These are phyloP conservation scores for Perizoma affinitatum DNA, from an alignment of 2,888 invertebrate species.

Conservation along the genomic window DNA sequence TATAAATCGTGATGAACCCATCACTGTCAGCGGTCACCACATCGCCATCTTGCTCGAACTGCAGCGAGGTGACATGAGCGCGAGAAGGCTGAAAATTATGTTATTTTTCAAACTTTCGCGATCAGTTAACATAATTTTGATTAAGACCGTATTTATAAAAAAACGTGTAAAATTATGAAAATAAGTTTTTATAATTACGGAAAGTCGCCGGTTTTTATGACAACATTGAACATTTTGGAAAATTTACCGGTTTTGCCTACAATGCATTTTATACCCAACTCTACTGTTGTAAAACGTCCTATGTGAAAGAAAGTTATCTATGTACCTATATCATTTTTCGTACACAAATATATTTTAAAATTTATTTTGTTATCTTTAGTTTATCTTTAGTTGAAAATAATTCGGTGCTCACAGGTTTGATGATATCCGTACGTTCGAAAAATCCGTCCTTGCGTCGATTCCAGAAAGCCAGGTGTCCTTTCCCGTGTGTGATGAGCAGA, in stretches of 20 bases:
- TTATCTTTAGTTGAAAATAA: no score
- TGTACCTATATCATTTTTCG: no score
- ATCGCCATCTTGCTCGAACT: conserved; percentile 96
- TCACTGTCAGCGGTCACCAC: conserved; percentile 96
- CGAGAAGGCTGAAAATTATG: conserved; percentile 87
- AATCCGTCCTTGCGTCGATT: conserved; percentile 95
- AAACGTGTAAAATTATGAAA: no score
- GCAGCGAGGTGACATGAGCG: conserved; percentile 93
- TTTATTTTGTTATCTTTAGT: no score
- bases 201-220: conserved; percentile 26
- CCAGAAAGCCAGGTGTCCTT: conserved; percentile 96
- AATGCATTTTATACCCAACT: conserved; percentile 2
- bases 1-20: conserved; percentile 95
- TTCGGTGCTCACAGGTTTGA: conserved; percentile 87
- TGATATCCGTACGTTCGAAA: conserved; percentile 94
- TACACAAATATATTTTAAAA: no score
- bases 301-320: neutral
- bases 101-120: neutral
- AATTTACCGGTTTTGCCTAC: no score
- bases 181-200: conserved; percentile 4
- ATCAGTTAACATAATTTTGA: no score
- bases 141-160: no score
- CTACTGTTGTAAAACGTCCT: conserved; percentile 10
- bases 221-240: no score
- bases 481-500: conserved; percentile 95